phyloP scores from a whole-genome alignment of 1,140 invertebrate genomes.

The Amphibalanus amphitrite region DNA sequence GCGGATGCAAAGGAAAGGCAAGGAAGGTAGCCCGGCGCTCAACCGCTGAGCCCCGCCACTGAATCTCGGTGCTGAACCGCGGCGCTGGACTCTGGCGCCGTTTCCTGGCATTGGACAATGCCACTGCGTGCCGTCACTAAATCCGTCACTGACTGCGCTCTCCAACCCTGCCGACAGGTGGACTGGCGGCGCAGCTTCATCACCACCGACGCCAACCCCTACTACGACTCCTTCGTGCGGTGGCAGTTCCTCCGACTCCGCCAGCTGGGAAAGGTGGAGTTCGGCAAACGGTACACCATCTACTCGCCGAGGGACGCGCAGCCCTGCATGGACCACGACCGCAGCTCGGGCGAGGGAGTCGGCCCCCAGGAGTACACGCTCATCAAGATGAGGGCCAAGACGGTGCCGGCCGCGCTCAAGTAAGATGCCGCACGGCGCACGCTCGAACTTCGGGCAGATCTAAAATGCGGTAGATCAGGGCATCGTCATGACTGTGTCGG shows the following conservation, averaged over 20 bases:
- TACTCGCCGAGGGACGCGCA: constrained; percentile 93
- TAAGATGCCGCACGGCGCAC: too few species aligned
- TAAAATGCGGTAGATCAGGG: too few species aligned
- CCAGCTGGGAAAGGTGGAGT: constrained; percentile 73
- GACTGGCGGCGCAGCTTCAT: constrained; percentile 96
- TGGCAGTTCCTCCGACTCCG: constrained; percentile 94
- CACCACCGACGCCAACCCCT: constrained; percentile 95
- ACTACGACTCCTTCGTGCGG: constrained; percentile 90
- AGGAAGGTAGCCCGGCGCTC: too few species aligned
- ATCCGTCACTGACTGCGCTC: too few species aligned
- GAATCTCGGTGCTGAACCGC: too few species aligned
- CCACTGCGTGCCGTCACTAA: too few species aligned
- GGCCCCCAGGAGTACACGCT: constrained; percentile 96
- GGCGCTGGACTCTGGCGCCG: too few species aligned
- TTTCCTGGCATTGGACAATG: too few species aligned
- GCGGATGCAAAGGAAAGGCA: too few species aligned
- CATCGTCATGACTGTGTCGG: too few species aligned
- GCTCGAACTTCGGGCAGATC: too few species aligned
- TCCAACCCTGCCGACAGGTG: constrained; percentile 47
- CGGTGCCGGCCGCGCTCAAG: background rate
- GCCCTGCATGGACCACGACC: constrained; percentile 99
- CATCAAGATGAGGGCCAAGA: constrained; percentile 71
- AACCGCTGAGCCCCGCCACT: too few species aligned
- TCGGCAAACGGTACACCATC: constrained; percentile 94
- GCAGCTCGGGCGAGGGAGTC: constrained; percentile 87